Evolutionary conservation across 2,888 invertebrate species (phyloP).

Genomic region (Athalia rosae): DNA sequence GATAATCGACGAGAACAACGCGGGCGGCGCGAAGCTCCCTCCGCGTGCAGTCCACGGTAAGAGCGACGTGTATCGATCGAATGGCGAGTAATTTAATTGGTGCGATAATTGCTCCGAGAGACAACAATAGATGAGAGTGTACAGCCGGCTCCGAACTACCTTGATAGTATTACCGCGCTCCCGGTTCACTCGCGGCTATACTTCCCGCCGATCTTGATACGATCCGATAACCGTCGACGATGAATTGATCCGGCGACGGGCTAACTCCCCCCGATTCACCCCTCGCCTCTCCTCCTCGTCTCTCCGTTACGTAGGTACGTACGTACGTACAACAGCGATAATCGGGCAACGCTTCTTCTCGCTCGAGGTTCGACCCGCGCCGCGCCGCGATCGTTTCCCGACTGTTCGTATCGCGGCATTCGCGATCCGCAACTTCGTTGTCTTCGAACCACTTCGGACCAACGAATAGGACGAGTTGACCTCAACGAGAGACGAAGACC

Average conservation of each 20-base stretch:
- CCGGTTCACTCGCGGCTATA: not conserved
- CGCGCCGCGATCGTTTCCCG: not conserved
- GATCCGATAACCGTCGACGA: constrained; percentile 5
- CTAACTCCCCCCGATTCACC: too few species aligned
- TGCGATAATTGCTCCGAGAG: not conserved
- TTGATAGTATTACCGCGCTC: not conserved
- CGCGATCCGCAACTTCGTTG: too few species aligned
- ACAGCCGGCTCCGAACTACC: not conserved
- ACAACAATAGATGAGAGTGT: not conserved
- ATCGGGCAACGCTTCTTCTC: not conserved
- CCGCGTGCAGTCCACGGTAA: too few species aligned
- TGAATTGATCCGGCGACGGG: constrained; percentile 1
- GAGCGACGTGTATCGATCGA: not conserved
- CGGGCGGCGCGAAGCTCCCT: too few species aligned
- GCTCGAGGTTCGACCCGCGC: not conserved
- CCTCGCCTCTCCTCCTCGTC: not conserved
- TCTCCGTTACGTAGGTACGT: constrained; percentile 10
- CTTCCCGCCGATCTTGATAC: not conserved
- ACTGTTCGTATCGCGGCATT: too few species aligned
- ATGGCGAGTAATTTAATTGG: not conserved
- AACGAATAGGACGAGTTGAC: too few species aligned
- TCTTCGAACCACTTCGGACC: too few species aligned
- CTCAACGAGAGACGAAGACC: too few species aligned
- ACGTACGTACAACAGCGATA: too few species aligned
- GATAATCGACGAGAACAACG: not conserved